Evolutionary conservation across 2,113 vertebrate species (phyloP), one percentile per base, ranked within the genome.

Genomic region (Pluvianellus socialis): DNA sequence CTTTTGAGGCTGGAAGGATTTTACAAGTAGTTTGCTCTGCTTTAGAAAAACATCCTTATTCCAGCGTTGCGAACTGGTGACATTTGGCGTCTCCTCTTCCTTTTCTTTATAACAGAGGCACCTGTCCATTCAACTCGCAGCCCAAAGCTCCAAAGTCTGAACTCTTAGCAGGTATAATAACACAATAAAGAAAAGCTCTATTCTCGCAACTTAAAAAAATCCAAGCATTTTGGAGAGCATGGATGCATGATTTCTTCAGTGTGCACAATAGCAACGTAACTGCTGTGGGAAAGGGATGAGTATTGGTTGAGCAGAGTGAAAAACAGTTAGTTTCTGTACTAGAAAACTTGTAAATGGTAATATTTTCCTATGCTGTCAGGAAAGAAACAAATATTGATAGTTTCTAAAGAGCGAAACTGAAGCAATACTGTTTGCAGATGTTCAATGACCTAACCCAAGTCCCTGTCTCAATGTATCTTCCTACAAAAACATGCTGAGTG

Each of bases 171-270:
- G 32, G 2, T 42, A 4, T 14, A 19, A 74, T 14, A n/a, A 20
- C 13, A 50, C 18, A 65, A 14, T 8, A 27, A 42, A 83, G 12
- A 35, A 65, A 92, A 44, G 15, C 1, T 55, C 38, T 22, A 3
- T 55, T 68, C 5, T 21, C 61, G 10, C 33, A 30, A 21, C 19
- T 26, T 6, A 22, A 16, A 47, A 72, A 65, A 55, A 27, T 10
- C 2, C 2, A 49, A 82, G 50, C 2, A 0, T 38, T 66, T 47
- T 0, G 0, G 47, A 26, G 53, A 47, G 49, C 38, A 19, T 32
- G 22, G 66, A 32, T 40, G 9, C 3, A 2, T 32, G 24, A 28
- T 22, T n/a, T 55, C 27, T 33, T 44, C 56, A 33, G 35, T 13
- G 44, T 26, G 6, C 49, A 23, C 19, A 47, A 10, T 1, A 84